phyloP scores from a whole-genome alignment of 2,888 invertebrate genomes.

The Diploptera punctata region DNA sequence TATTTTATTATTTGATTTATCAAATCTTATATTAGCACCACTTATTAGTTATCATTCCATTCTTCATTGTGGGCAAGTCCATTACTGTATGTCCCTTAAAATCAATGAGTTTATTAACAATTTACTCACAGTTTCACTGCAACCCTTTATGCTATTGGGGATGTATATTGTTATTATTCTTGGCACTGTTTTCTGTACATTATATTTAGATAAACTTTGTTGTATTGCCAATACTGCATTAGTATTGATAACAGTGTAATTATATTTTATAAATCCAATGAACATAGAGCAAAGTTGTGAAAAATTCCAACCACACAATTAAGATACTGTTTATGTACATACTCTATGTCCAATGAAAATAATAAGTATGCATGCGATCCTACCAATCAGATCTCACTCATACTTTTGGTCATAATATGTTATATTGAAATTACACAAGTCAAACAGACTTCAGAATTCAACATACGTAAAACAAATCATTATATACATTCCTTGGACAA shows the following conservation, averaged over 20 bases:
- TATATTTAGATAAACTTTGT: neutral
- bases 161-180: slow-evolving; percentile 2
- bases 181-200: slow-evolving; percentile 1
- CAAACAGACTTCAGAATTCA: too few species aligned
- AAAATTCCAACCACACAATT: neutral
- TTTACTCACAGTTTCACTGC: too few species aligned
- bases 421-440: neutral
- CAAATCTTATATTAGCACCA: too few species aligned
- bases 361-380: neutral
- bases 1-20: too few species aligned
- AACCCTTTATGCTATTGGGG: neutral
- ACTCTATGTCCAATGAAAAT: neutral
- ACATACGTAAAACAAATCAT: too few species aligned
- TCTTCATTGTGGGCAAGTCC: too few species aligned
- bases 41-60: too few species aligned
- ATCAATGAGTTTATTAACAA: too few species aligned
- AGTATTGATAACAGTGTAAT: neutral
- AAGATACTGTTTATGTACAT: neutral
- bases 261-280: too few species aligned
- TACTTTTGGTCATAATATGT: neutral
- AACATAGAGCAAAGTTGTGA: neutral
- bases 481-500: too few species aligned
- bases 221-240: neutral
- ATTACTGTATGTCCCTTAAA: too few species aligned
- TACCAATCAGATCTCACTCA: neutral